Percentiles rank a stretch among this genome's conserved stretches.
phyloP scores from a whole-genome alignment of 2,113 vertebrate species.

The Anthoscopus minutus region DNA sequence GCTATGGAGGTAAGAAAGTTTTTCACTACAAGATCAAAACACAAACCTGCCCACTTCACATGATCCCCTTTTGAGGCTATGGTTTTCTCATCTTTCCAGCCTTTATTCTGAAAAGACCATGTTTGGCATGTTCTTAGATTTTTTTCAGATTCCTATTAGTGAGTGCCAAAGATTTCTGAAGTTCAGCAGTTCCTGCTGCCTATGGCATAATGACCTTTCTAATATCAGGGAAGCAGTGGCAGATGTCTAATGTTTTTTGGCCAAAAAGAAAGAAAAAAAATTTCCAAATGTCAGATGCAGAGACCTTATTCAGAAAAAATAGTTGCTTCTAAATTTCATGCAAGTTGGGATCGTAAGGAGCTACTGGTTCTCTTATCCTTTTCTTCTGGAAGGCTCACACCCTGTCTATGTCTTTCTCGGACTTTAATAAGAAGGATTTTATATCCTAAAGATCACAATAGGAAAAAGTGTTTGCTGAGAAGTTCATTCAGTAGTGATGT shows the following conservation, averaged over 20 bases:
- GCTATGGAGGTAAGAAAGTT: neutral
- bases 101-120: neutral
- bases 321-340: neutral
- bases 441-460: fast-evolving
- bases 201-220: neutral
- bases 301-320: neutral
- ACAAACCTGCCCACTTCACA: neutral
- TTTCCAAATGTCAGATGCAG: neutral
- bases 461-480: neutral
- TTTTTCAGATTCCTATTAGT: neutral
- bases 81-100: neutral
- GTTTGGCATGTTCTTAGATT: neutral
- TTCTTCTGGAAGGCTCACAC: neutral
- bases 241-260: neutral
- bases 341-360: neutral
- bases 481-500: neutral
- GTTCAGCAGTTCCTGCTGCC: neutral
- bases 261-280: neutral
- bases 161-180: neutral
- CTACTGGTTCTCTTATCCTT: neutral
- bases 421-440: neutral
- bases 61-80: neutral
- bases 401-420: neutral
- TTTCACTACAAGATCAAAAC: neutral
- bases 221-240: neutral